These are phyloP conservation scores for Caenorhabditis sinica DNA, from an alignment of 2,888 invertebrate genomes.

Conservation along the genomic window DNA sequence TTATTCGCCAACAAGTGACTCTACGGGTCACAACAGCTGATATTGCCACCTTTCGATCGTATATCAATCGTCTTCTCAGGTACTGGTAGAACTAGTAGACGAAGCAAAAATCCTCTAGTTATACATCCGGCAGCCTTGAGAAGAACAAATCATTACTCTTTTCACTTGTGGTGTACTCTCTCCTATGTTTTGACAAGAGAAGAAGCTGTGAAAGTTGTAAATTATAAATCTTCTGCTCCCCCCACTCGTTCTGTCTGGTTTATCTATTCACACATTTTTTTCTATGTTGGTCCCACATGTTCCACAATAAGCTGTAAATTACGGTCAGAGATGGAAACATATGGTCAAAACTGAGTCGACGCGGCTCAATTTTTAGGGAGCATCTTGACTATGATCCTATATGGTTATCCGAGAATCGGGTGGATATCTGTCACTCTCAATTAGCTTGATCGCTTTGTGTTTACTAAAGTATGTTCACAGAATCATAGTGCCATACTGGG, in stretches of 20 bases:
- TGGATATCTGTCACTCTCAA: slow-evolving; percentile 8
- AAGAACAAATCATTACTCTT: slow-evolving; percentile 43
- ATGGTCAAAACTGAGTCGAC: slow-evolving; percentile 22
- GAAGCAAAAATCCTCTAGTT: slow-evolving; percentile 7
- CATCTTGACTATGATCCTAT: slow-evolving; percentile 31
- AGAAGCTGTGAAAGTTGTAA: slow-evolving; percentile 38
- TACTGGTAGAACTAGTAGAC: slow-evolving; percentile 1
- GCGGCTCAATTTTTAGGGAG: slow-evolving; percentile 12
- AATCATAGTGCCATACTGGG: not conserved
- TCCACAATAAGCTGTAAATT: slow-evolving; percentile 63
- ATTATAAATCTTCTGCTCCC: slow-evolving; percentile 48
- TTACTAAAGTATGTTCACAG: not conserved
- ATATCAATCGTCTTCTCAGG: slow-evolving; percentile 52
- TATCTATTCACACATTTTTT: slow-evolving; percentile 36
- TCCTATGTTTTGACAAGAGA: slow-evolving; percentile 35
- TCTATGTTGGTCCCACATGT: slow-evolving; percentile 48
- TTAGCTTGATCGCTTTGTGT: slow-evolving; percentile 4
- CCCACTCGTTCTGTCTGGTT: too few relatives aligned
- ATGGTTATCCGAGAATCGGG: slow-evolving; percentile 6
- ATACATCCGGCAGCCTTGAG: slow-evolving; percentile 14
- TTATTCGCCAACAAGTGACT: slow-evolving; percentile 7
- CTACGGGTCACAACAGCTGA: slow-evolving; percentile 47
- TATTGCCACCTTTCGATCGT: slow-evolving; percentile 56
- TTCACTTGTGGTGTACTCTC: not conserved
- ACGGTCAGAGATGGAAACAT: slow-evolving; percentile 26